A percentile compares a stretch with the other conserved stretches of the same genome.
phyloP scores from a whole-genome alignment of 1,140 invertebrate species.

The Orchesella cincta region DNA sequence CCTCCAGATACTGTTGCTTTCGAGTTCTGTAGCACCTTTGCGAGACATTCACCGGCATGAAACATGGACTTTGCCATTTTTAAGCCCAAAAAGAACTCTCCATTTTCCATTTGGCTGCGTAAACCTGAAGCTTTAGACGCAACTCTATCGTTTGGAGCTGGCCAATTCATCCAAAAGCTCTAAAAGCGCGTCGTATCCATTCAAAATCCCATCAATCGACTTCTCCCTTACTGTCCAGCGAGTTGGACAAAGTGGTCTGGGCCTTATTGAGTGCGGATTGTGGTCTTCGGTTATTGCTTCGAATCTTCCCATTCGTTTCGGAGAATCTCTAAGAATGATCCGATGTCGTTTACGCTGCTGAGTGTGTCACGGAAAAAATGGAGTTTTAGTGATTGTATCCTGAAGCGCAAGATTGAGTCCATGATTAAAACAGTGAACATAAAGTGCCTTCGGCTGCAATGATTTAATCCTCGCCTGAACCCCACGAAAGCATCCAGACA shows the following conservation, averaged over 20 bases:
- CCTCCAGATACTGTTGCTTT: neutral
- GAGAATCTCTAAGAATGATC: neutral
- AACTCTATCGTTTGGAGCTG: neutral
- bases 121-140: neutral
- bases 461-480: neutral
- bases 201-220: neutral
- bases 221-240: neutral
- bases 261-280: neutral
- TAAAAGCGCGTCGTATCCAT: neutral
- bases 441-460: slow-evolving; percentile 15
- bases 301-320: neutral
- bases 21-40: neutral
- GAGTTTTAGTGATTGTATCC: neutral
- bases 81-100: neutral
- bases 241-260: neutral
- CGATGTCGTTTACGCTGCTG: neutral
- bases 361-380: neutral
- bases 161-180: neutral
- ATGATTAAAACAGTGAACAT: slow-evolving; percentile 27
- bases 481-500: neutral
- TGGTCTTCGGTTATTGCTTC: neutral
- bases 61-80: neutral
- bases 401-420: neutral
- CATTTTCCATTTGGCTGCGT: neutral
- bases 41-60: neutral